Conservation (phyloP, 1,140 invertebrate genomes). For the Tetragnatha versicolor region DNA sequence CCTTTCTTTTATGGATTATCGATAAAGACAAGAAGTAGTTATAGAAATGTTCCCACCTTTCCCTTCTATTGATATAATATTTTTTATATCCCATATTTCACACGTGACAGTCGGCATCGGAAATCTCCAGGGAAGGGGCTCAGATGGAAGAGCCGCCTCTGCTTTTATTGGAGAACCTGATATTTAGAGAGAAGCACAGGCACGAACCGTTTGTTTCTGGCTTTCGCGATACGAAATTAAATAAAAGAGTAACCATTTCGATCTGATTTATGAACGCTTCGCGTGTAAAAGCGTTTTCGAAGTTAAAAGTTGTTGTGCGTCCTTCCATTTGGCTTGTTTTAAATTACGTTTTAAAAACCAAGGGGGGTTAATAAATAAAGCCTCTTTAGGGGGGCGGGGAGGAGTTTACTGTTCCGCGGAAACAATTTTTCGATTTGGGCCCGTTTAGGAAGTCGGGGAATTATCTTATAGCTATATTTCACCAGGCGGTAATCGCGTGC, state of each 20-base stretch:
- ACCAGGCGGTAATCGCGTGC: no score
- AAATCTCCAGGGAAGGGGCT: conserved; percentile 45
- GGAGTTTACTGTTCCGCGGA: no score
- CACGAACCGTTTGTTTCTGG: conserved; percentile 32
- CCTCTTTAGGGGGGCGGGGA: no score
- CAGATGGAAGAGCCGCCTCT: conserved; percentile 28
- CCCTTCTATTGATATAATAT: conserved; percentile 49
- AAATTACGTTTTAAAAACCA: no score
- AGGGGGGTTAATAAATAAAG: no score
- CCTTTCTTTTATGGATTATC: conserved; percentile 47
- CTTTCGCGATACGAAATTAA: conserved; percentile 16
- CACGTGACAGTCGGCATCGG: conserved; percentile 47
- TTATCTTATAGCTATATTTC: no score
- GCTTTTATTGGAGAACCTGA: conserved; percentile 52
- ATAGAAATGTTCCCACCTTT: conserved; percentile 50
- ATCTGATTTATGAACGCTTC: conserved; percentile 13
- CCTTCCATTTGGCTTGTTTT: no score
- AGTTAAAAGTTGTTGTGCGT: no score
- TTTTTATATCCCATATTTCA: conserved; percentile 38
- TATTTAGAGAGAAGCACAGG: conserved; percentile 41
- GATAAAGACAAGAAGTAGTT: conserved; percentile 54
- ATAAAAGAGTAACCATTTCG: conserved; percentile 29
- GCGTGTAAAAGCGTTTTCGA: neutral
- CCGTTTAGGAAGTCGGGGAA: no score
- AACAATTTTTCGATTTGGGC: no score